A percentile compares a stretch with the other conserved stretches of the same genome.
phyloP scores from a whole-genome alignment of 1,140 invertebrate species.

The Drosophila lacteicornis region DNA sequence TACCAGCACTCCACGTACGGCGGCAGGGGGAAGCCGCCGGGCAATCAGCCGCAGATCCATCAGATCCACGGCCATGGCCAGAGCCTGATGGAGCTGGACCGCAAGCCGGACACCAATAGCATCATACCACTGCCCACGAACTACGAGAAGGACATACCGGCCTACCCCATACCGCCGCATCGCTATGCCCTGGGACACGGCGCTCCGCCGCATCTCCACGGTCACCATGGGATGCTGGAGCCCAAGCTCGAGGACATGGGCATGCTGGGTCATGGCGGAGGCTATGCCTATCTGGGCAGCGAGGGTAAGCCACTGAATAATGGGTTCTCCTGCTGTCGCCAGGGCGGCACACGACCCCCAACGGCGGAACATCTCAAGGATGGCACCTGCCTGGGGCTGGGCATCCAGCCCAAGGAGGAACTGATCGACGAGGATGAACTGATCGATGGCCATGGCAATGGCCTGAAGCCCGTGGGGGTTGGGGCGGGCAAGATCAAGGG shows the following conservation, averaged over 20 bases:
- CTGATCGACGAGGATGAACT: slow-evolving; percentile 86
- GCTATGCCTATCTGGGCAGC: slow-evolving; percentile 88
- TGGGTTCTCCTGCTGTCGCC: slow-evolving; percentile 90
- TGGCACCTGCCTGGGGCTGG: slow-evolving; percentile 89
- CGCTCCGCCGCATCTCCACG: slow-evolving; percentile 54
- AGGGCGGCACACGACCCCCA: slow-evolving; percentile 89
- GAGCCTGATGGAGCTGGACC: slow-evolving; percentile 76
- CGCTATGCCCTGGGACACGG: slow-evolving; percentile 75
- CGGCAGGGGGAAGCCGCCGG: slow-evolving; percentile 50
- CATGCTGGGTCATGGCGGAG: slow-evolving; percentile 61
- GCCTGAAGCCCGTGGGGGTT: slow-evolving; percentile 37
- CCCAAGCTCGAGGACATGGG: slow-evolving; percentile 81
- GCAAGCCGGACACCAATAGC: slow-evolving; percentile 79
- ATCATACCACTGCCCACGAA: slow-evolving; percentile 84
- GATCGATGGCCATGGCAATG: slow-evolving; percentile 60
- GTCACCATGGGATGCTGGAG: slow-evolving; percentile 75
- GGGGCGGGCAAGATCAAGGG: slow-evolving; percentile 58
- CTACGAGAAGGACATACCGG: slow-evolving; percentile 84
- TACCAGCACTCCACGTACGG: slow-evolving; percentile 75
- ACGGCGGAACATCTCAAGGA: slow-evolving; percentile 90
- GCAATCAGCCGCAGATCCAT: slow-evolving; percentile 38
- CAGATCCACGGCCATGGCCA: slow-evolving; percentile 58
- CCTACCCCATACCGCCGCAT: slow-evolving; percentile 84
- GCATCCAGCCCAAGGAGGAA: slow-evolving; percentile 90
- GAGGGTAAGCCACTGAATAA: slow-evolving; percentile 86